Conservation (phyloP, 1,140 invertebrate species). For the Bombus waltoni region DNA sequence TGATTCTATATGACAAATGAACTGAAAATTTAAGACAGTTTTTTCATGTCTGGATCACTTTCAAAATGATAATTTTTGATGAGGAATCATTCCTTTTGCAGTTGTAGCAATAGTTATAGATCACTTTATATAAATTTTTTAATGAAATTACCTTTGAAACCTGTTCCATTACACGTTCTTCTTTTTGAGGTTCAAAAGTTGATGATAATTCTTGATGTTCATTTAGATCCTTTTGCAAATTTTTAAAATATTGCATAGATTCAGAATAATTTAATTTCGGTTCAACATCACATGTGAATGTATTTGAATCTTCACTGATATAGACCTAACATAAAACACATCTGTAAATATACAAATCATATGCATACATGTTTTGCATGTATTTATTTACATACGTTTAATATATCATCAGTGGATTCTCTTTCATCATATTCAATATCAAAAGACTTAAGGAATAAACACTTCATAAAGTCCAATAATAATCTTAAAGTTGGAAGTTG, state of each 20-base stretch:
- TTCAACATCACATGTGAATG: neutral
- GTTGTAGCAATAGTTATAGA: neutral
- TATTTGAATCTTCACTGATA: slow-evolving; percentile 17
- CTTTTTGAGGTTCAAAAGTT: neutral
- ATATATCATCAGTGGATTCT: slow-evolving; percentile 28
- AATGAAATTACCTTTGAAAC: neutral
- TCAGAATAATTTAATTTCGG: slow-evolving; percentile 49
- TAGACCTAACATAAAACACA: slow-evolving; percentile 12
- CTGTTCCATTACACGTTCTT: neutral
- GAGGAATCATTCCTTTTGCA: neutral
- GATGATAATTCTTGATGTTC: neutral
- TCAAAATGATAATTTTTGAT: neutral
- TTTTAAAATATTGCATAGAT: slow-evolving; percentile 51
- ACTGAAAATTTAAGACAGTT: neutral
- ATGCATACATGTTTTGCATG: neutral
- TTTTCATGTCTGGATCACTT: neutral
- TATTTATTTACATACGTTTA: slow-evolving; percentile 40
- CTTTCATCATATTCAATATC: neutral
- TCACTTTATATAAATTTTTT: neutral
- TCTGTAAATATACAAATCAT: neutral
- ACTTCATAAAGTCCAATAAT: slow-evolving; percentile 59
- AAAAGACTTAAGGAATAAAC: slow-evolving; percentile 38
- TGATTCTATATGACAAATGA: neutral
- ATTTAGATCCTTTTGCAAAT: slow-evolving; percentile 12
- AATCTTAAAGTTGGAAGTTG: slow-evolving; percentile 52